These are phyloP conservation scores for Aplocera efformata DNA, from an alignment of 2,888 invertebrate species.

Conservation along the genomic window DNA sequence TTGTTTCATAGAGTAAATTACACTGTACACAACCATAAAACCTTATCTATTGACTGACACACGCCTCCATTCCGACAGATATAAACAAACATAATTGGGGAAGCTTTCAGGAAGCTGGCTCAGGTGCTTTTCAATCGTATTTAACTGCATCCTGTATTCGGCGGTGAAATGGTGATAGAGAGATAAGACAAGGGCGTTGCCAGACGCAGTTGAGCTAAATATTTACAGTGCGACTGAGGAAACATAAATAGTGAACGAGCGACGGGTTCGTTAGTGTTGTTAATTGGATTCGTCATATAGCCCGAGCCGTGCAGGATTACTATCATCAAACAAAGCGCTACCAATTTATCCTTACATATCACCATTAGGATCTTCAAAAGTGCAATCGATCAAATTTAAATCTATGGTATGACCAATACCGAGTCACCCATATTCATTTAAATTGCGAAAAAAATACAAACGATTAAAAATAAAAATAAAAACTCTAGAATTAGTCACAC, in stretches of 20 bases:
- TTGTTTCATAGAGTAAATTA: too few species aligned
- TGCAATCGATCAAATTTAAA: too few species aligned
- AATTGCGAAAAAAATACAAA: too few species aligned
- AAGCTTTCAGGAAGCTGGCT: slow-evolving; percentile 52
- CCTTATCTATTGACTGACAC: slow-evolving; percentile 45
- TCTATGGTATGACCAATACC: too few species aligned
- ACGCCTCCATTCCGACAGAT: slow-evolving; percentile 42
- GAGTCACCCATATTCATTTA: too few species aligned
- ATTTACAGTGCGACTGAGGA: slow-evolving; percentile 73
- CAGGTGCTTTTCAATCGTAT: slow-evolving; percentile 59
- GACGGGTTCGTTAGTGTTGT: slow-evolving; percentile 69
- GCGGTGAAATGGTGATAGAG: slow-evolving; percentile 58
- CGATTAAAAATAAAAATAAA: too few species aligned
- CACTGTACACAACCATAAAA: too few species aligned
- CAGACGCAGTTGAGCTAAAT: slow-evolving; percentile 54
- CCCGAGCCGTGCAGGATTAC: slow-evolving; percentile 36
- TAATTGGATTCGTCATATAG: slow-evolving; percentile 72
- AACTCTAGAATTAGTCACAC: too few species aligned
- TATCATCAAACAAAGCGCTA: background rate
- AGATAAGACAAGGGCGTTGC: slow-evolving; percentile 67
- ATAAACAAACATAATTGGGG: slow-evolving; percentile 54
- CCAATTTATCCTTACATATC: slow-evolving; percentile 1
- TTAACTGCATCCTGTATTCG: slow-evolving; percentile 53
- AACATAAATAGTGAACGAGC: slow-evolving; percentile 71
- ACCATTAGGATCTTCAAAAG: too few species aligned